These are phyloP conservation scores for Notoglanidium macrostoma DNA, from an alignment of 2,797 vertebrate species.

Conservation along the genomic window DNA sequence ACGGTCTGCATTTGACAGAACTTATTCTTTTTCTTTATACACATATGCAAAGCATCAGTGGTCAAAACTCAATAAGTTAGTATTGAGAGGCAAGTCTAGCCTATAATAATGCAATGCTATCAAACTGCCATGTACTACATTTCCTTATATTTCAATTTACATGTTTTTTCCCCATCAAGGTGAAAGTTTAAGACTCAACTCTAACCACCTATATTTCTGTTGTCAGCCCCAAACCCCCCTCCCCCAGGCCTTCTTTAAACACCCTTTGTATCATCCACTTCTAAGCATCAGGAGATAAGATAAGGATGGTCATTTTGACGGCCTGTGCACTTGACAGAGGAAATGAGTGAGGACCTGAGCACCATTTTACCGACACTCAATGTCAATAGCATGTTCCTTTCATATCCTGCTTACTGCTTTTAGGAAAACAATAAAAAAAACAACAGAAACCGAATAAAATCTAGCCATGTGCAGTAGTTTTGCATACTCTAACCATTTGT, in stretches of 20 bases:
- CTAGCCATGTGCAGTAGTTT: neutral
- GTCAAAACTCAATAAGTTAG: neutral
- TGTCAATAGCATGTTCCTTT: neutral
- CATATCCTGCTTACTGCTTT: neutral
- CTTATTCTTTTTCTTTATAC: neutral
- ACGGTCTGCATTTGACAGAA: neutral
- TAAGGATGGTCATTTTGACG: constrained; percentile 11
- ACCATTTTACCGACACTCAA: constrained; percentile 7
- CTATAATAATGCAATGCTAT: constrained; percentile 47
- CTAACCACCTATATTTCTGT: too few species aligned
- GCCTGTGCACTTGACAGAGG: neutral
- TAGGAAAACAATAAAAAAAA: neutral
- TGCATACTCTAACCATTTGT: neutral
- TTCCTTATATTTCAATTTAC: neutral
- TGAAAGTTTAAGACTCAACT: neutral
- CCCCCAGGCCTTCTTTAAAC: neutral
- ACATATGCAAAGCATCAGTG: neutral
- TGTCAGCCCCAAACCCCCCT: neutral
- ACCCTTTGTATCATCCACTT: neutral
- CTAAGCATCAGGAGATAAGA: constrained; percentile 3
- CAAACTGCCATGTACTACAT: constrained; percentile 1
- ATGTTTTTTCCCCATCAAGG: neutral
- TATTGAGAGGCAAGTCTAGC: constrained; percentile 21
- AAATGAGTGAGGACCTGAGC: constrained; percentile 8
- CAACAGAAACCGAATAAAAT: neutral